Percentiles rank a stretch among this genome's conserved stretches.
phyloP scores from a whole-genome alignment of 2,888 invertebrate genomes.

The Eupithecia subumbrata region DNA sequence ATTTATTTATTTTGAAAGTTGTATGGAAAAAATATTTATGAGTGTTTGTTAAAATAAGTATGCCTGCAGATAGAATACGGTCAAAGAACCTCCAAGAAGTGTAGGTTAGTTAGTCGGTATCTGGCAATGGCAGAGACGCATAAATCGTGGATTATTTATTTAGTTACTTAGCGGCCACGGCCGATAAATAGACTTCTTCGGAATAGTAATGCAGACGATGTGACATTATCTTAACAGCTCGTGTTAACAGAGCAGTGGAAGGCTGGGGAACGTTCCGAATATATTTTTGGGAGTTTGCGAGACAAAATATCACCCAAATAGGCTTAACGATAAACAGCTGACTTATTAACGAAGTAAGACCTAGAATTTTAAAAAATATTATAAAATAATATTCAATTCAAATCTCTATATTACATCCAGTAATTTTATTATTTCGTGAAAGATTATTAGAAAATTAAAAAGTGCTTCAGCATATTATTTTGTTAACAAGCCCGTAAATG shows the following conservation, averaged over 20 bases:
- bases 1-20: too few relatives aligned
- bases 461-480: neutral
- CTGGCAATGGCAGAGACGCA: slow-evolving; percentile 20
- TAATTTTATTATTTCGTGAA: neutral
- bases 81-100: neutral
- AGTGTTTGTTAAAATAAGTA: too few relatives aligned
- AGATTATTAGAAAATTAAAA: neutral
- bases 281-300: slow-evolving; percentile 20
- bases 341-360: neutral
- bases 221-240: slow-evolving; percentile 49
- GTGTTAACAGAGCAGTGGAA: slow-evolving; percentile 19
- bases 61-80: neutral
- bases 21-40: too few relatives aligned
- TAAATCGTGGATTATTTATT: slow-evolving; percentile 50
- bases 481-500: slow-evolving; percentile 3
- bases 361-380: neutral
- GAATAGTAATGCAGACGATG: slow-evolving; percentile 59
- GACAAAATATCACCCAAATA: slow-evolving; percentile 7
- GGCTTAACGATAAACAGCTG: neutral
- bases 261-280: slow-evolving; percentile 14
- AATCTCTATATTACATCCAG: neutral
- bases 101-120: slow-evolving; percentile 1
- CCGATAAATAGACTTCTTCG: slow-evolving; percentile 47
- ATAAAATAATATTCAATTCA: neutral
- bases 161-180: slow-evolving; percentile 47